phyloP scores from a whole-genome alignment of 2,113 vertebrate species.

The Mungos mungo region DNA sequence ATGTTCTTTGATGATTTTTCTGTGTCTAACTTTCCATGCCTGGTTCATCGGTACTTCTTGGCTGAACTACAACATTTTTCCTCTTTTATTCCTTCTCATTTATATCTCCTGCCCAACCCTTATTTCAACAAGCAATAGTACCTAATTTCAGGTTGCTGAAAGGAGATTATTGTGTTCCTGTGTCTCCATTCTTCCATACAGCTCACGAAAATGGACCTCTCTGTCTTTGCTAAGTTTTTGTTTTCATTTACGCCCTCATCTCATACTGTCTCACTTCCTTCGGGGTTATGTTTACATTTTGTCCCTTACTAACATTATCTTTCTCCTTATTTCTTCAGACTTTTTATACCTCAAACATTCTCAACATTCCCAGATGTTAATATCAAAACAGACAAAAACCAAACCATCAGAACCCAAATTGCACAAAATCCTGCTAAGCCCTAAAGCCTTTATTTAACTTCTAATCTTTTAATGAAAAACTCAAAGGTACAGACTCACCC shows the following conservation, averaged over 20 bases:
- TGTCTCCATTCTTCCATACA: not conserved
- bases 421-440: not conserved
- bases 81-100: not conserved
- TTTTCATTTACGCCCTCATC: not conserved
- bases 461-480: not conserved
- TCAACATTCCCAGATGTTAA: not conserved
- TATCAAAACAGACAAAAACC: slow-evolving; percentile 23
- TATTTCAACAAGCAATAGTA: not conserved
- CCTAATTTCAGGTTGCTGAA: not conserved
- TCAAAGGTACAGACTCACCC: not conserved
- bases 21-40: not conserved
- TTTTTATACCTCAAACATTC: not conserved
- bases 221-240: not conserved
- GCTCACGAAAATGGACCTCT: not conserved
- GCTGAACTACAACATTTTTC: not conserved
- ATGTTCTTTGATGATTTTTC: not conserved
- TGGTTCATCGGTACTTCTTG: not conserved
- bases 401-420: not conserved
- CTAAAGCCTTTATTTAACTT: not conserved
- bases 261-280: not conserved
- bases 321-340: not conserved
- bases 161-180: not conserved
- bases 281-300: not conserved
- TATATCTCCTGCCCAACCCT: not conserved
- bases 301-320: not conserved